Conservation (phyloP, 2,888 invertebrate genomes). For the Aleiodes testaceus region DNA sequence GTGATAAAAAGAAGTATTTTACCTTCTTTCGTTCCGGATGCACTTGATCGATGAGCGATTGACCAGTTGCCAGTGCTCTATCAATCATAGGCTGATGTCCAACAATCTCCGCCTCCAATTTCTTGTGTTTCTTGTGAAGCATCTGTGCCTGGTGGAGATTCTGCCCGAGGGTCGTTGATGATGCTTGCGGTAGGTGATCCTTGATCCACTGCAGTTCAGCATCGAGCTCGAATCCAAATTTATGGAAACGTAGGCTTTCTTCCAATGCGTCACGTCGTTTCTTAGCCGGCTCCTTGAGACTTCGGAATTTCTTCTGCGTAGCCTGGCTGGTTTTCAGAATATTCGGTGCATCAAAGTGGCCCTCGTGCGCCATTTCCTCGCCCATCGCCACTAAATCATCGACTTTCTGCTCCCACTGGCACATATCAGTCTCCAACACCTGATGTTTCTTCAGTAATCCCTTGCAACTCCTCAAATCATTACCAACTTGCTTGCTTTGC, state of each 20-base stretch:
- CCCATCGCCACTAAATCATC: conserved; percentile 85
- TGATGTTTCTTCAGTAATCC: conserved; percentile 93
- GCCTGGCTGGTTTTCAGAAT: conserved; percentile 86
- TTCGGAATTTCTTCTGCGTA: conserved; percentile 81
- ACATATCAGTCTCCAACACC: conserved; percentile 88
- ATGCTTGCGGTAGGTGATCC: conserved; percentile 88
- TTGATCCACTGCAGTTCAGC: conserved; percentile 96
- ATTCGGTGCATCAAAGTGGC: conserved; percentile 94
- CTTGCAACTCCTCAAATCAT: conserved; percentile 93
- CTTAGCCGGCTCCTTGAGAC: conserved; percentile 82
- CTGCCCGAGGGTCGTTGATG: conserved; percentile 83
- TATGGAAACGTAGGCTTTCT: conserved; percentile 89
- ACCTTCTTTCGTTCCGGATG: conserved; percentile 89
- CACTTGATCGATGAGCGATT: conserved; percentile 81
- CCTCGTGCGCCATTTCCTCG: conserved; percentile 92
- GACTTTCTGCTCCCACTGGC: conserved; percentile 87
- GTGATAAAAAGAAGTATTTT: conserved; percentile 44
- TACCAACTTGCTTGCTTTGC: conserved; percentile 87
- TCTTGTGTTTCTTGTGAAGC: conserved; percentile 93
- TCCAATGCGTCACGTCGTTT: conserved; percentile 85
- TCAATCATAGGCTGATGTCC: conserved; percentile 91
- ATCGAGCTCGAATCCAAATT: conserved; percentile 94
- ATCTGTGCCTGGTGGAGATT: conserved; percentile 95
- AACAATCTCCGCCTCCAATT: conserved; percentile 90
- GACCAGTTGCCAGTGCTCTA: conserved; percentile 87